phyloP scores from a whole-genome alignment of 2,888 invertebrate species.

The Lypha dubia region DNA sequence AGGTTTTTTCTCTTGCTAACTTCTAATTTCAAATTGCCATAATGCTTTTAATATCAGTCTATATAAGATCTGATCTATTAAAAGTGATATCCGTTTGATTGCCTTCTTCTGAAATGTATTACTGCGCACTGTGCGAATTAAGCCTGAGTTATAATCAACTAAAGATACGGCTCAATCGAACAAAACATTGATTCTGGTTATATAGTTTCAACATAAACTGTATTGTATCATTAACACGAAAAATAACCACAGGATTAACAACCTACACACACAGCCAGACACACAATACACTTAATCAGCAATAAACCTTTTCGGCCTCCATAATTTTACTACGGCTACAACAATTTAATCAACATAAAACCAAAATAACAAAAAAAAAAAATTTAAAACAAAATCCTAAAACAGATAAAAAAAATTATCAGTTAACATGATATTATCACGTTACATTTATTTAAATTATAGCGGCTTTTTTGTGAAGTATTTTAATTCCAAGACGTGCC shows the following conservation, averaged over 20 bases:
- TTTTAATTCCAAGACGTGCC: constrained; percentile 59
- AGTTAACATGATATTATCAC: constrained; percentile 41
- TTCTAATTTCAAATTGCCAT: too few species aligned
- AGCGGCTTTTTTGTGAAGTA: constrained; percentile 46
- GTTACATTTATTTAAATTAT: constrained; percentile 59
- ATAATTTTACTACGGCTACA: neutral
- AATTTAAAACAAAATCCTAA: constrained; percentile 23
- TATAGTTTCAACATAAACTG: neutral
- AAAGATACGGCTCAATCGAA: too few species aligned
- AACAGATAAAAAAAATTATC: constrained; percentile 42
- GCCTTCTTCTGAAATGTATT: too few species aligned
- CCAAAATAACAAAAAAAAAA: neutral
- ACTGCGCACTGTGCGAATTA: too few species aligned
- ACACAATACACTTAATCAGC: neutral
- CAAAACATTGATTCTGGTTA: too few species aligned
- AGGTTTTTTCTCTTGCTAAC: too few species aligned
- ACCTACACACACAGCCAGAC: neutral
- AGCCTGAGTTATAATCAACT: too few species aligned
- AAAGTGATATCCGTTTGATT: too few species aligned
- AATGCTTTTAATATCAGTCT: too few species aligned
- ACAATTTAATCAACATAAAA: constrained; percentile 35
- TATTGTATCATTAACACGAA: neutral
- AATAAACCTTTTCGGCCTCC: constrained; percentile 25
- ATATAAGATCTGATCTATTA: too few species aligned
- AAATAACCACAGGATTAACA: neutral